These are phyloP conservation scores for Myrmophylax atrothorax DNA, from an alignment of 2,113 vertebrate species.

Conservation along the genomic window DNA sequence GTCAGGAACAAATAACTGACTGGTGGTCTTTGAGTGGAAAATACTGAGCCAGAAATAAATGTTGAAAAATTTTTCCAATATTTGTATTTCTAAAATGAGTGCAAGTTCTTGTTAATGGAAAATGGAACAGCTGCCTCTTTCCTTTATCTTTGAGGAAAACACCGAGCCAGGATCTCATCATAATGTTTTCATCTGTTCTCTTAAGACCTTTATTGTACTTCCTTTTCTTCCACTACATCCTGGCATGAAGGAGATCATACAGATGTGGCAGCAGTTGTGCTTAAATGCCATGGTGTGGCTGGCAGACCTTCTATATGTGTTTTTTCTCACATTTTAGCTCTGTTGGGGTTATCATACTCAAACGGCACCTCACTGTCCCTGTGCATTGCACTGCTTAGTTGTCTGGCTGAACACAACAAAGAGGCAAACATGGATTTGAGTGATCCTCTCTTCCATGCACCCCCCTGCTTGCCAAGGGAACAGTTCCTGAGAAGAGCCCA, in stretches of 20 bases:
- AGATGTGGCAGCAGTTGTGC: background rate
- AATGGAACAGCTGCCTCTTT: background rate
- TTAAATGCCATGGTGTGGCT: background rate
- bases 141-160: background rate
- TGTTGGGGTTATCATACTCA: background rate
- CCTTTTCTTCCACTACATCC: background rate
- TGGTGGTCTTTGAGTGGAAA: background rate
- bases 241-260: background rate
- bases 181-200: background rate
- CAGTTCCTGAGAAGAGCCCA: background rate
- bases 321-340: background rate
- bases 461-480: background rate
- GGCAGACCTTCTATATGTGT: background rate
- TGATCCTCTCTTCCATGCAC: background rate
- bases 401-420: background rate
- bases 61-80: background rate
- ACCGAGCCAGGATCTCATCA: background rate
- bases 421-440: background rate
- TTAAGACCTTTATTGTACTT: background rate
- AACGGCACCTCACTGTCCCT: background rate
- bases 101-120: background rate
- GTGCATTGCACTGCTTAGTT: background rate
- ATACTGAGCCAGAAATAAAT: background rate
- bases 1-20: background rate
- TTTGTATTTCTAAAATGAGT: background rate